Evolutionary conservation across 2,888 invertebrate species (phyloP).

Genomic region (Dichetophora obliterata): DNA sequence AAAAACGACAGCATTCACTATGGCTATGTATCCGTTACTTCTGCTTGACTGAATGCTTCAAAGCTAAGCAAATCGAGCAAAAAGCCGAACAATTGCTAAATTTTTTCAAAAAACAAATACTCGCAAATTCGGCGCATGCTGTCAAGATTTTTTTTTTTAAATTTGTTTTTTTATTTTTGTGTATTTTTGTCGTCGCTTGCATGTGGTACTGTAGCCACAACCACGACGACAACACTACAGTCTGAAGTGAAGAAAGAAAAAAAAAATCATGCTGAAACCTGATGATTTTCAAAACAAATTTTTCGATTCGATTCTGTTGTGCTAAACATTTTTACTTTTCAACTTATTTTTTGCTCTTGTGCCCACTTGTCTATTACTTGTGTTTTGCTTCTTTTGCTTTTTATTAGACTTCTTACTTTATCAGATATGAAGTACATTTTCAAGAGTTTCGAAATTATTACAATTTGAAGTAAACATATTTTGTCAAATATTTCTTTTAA

Average conservation of each 20-base stretch:
- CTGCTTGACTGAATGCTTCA: background rate
- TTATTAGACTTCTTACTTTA: background rate
- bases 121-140: background rate
- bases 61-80: background rate
- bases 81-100: constrained; percentile 22
- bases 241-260: background rate
- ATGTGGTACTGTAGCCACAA: background rate
- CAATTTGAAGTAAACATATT: background rate
- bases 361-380: background rate
- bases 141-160: constrained; percentile 10
- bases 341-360: background rate
- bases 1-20: background rate
- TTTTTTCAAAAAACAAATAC: constrained; percentile 18
- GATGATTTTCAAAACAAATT: constrained; percentile 45
- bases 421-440: background rate
- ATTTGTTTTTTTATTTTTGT: background rate
- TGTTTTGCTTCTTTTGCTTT: background rate
- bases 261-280: constrained; percentile 46
- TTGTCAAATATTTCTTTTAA: no score
- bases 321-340: background rate
- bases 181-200: constrained; percentile 16
- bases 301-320: background rate
- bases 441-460: background rate
- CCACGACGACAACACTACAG: background rate
- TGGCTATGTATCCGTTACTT: background rate